Evolutionary conservation across 1,140 invertebrate species (phyloP), one percentile per base, ranked within the genome.

Genomic region (Sarcophaga peregrina): DNA sequence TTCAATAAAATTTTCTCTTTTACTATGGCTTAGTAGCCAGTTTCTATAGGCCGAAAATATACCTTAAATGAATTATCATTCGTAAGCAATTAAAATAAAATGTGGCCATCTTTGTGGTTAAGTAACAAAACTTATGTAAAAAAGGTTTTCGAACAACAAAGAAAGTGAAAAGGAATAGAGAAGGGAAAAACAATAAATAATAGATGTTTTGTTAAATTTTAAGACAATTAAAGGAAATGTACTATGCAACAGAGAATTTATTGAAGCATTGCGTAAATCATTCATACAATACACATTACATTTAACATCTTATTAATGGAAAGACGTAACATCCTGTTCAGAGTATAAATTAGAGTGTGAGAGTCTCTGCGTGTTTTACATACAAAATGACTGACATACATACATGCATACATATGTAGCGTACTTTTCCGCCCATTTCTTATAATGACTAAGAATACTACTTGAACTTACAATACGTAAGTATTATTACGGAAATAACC

Each of bases 221-320:
- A 68, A 68, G 17, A 68, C 62, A 68, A 68, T 68, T n/a, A 68
- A 68, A 68, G 62, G 62, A 68, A 68, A 68, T 68, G 17, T 68
- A 37, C 25, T 37, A 37, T 37, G 25, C 25, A 20, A 68, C 17
- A 68, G 17, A 68, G 17, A 68, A 68, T 5, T 68, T 7, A 68
- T 25, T 68, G 62, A 68, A 68, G 62, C 62, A 25, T 68, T 68
- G 10, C 17, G 4, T 68, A 68, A 68, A 20, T 4, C 62, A 68
- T 58, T 37, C 25, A 37, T 37, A 37, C 25, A 37, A 37, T 37
- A 37, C 25, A 58, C 54, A 58, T n/a, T 58, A 58, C 54, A 15
- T 15, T 58, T 58, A 58, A 8, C 62, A 9, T 68, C 62, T 68
- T 68, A 68, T 68, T 20, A 68, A 68, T 68, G 20, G 17, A 15